Evolutionary conservation across 1,140 invertebrate species (phyloP), one percentile per base, ranked within the genome.

Genomic region (Ceratoteleas bidentatus): DNA sequence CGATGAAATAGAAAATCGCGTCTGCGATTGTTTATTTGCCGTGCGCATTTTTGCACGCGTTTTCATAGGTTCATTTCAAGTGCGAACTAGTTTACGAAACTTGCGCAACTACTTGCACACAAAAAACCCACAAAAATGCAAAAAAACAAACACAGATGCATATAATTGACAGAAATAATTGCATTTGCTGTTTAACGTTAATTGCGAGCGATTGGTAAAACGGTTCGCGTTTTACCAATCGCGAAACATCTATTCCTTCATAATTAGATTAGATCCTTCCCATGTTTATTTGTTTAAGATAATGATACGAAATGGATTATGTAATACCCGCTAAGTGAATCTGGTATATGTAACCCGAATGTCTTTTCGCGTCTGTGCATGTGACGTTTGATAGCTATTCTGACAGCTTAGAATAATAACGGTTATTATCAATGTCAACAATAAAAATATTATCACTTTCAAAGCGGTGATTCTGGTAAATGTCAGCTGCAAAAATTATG

Each of bases 251-350:
- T 54, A 66, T 66, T 45, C 24, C 38, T 66, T 66, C 52, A 56
- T 54, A 66, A 66, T 68, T 56, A 68, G 10, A 68, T 68, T 56
- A 68, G 53, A 68, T 68, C 40, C 53, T 68, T 47, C 52, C 11
- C n/a, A 34, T 57, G 64, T 57, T 56, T 68, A 57, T 68, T 68
- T 57, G 40, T 56, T 68, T 68, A 68, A 66, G 62, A 57, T 68
- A 68, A 68, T 16, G 64, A 47, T 52, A 65, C 38, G 32, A 65
- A 65, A 65, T 57, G 32, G 9, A 14, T 68, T 45, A 49, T n/a
- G 14, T 49, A 68, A 68, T 13, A 15, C 9, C 4, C 40, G 49
- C n/a, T 43, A 65, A 45, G 33, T 5, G 40, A 64, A 54, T 33
- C n/a, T 43, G 2, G 13, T 14, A 0, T 11, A 54, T 34, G n/a